Evolutionary conservation across 2,113 vertebrate species (phyloP), one percentile per base, ranked within the genome.

Genomic region (Prionailurus viverrinus): DNA sequence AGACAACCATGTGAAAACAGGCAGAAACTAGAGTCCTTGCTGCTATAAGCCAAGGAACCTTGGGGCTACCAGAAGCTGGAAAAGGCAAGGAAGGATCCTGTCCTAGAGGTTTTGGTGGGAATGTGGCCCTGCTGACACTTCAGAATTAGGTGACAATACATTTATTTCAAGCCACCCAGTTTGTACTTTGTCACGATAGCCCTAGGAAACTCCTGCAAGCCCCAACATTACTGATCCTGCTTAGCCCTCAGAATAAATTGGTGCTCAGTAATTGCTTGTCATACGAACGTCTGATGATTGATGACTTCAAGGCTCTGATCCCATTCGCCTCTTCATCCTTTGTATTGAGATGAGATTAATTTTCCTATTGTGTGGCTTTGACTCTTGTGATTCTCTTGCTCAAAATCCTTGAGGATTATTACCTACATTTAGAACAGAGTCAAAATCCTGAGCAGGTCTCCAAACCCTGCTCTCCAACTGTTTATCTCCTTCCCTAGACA

Each of bases 111-210:
- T 61, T 25, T 39, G 31, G 18, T 53, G 2, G 19, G 6, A 79
- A 14, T 4, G 0, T 0, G 1, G 14, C 4, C 25, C 7, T 55
- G 16, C 11, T 2, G 4, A 23, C 13, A 9, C 25, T 53, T 51
- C 7, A 11, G 14, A 51, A 53, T 29, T 48, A 15, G 11, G 66
- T 66, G 3, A 85, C 29, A 86, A 61, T 31, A 41, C 19, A 55
- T 15, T 25, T 51, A 80, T 23, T 61, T 84, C 51, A 41, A 74
- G 48, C 58, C 61, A 53, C 23, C 7, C 39, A 9, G 27, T 68
- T 15, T 74, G 4, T 39, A 51, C 71, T 96, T 89, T 15, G 41
- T 69, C 58, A 25, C 4, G n/a, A 6, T 21, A 65, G 29, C 29
- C 18, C 74, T 91, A 55, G 55, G 45, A 66, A 81, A 81, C 58